Evolutionary conservation across 2,113 vertebrate genomes (phyloP).

Genomic region (Saccopteryx bilineata): DNA sequence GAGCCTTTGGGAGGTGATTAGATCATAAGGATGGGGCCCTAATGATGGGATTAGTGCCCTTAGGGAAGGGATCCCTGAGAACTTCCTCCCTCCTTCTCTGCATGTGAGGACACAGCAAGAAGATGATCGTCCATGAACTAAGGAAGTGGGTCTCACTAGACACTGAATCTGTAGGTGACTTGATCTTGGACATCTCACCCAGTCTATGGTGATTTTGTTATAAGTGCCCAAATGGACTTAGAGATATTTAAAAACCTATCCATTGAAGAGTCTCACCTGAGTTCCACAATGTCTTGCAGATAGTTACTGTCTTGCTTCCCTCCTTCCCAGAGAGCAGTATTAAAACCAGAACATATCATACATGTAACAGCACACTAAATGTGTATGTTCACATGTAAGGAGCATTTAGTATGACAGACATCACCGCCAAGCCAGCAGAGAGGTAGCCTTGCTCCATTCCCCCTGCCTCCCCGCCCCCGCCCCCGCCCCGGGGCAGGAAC

Average conservation of each 20-base stretch:
- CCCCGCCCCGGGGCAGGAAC: no score
- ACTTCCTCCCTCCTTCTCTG: not conserved
- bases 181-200: no score
- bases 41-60: not conserved
- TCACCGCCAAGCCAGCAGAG: fast-evolving
- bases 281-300: not conserved
- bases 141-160: no score
- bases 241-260: not conserved
- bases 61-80: not conserved
- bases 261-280: not conserved
- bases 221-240: no score
- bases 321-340: no score
- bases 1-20: no score
- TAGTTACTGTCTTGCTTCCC: no score
- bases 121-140: not conserved
- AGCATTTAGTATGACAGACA: fast-evolving
- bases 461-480: no score
- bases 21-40: no score
- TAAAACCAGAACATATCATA: fast-evolving
- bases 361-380: fast-evolving
- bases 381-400: not conserved
- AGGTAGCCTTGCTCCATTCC: fast-evolving
- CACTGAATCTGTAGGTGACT: no score
- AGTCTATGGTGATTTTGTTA: not conserved
- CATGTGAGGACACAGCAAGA: not conserved